A percentile compares a stretch with the other conserved stretches of the same genome.
These are phyloP conservation scores for Sminthurides aquaticus DNA, from an alignment of 2,888 invertebrate species.

Conservation along the genomic window DNA sequence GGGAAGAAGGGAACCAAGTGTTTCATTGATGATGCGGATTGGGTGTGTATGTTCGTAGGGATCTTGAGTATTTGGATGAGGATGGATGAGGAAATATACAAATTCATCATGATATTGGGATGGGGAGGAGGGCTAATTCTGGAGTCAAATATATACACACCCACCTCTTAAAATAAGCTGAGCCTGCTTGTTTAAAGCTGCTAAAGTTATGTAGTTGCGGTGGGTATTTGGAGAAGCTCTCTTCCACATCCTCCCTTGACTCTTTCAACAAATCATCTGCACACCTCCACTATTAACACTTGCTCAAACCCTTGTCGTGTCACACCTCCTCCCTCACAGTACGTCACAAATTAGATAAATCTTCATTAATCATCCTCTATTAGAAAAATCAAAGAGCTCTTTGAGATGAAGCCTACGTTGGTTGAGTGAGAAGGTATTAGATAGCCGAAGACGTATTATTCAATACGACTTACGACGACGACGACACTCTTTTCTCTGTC, in stretches of 20 bases:
- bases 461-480: too few relatives aligned
- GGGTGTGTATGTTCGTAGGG: too few relatives aligned
- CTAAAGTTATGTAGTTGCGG: not conserved
- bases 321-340: constrained; percentile 17
- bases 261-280: not conserved
- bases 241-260: not conserved
- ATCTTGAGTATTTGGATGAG: too few relatives aligned
- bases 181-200: not conserved
- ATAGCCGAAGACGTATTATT: too few relatives aligned
- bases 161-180: not conserved
- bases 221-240: too few relatives aligned
- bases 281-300: not conserved
- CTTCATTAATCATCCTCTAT: constrained; percentile 22
- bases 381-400: constrained; percentile 21
- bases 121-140: too few relatives aligned
- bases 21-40: too few relatives aligned
- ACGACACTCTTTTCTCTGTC: too few relatives aligned
- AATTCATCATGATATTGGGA: not conserved
- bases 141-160: too few relatives aligned
- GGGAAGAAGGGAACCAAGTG: too few relatives aligned
- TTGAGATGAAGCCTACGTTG: too few relatives aligned
- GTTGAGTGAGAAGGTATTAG: too few relatives aligned
- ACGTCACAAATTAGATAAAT: constrained; percentile 20
- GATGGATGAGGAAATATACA: not conserved
- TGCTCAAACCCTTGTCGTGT: constrained; percentile 15